Percentiles rank a stretch among this genome's conserved stretches.
Conservation (phyloP, 2,888 invertebrate genomes). For the Rhagonycha lutea region DNA sequence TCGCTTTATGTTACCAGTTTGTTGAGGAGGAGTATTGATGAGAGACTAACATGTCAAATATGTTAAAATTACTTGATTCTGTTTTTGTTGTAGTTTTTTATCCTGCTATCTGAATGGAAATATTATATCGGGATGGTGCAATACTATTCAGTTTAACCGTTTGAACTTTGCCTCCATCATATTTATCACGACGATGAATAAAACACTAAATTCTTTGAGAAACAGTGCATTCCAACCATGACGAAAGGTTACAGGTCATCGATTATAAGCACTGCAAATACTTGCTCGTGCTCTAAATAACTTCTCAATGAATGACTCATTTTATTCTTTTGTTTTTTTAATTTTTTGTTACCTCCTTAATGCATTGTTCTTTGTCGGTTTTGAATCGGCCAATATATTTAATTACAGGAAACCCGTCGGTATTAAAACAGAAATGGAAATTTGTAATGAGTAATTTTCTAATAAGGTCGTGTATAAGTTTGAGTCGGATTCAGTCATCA, state of each 20-base stretch:
- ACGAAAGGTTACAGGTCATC: not conserved
- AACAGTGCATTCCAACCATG: not conserved
- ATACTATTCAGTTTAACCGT: not conserved
- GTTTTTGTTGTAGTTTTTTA: not conserved
- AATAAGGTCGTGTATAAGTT: not conserved
- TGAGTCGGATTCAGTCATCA: not conserved
- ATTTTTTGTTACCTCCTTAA: not conserved
- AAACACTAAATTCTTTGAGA: not conserved
- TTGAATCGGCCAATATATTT: not conserved
- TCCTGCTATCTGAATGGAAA: not conserved
- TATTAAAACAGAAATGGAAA: not conserved
- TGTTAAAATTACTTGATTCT: not conserved
- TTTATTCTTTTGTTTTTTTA: not conserved
- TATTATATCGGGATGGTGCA: not conserved
- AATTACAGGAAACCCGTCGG: not conserved
- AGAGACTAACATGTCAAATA: not conserved
- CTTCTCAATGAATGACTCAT: not conserved
- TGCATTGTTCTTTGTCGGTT: not conserved
- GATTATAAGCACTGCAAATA: not conserved
- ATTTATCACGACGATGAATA: not conserved
- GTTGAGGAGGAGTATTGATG: not conserved
- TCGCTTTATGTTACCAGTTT: constrained; percentile 4
- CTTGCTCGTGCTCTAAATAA: not conserved
- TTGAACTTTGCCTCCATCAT: not conserved
- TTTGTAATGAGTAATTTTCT: not conserved